These are phyloP conservation scores for Troides oblongomaculatus DNA, from an alignment of 2,888 invertebrate species.

Conservation along the genomic window DNA sequence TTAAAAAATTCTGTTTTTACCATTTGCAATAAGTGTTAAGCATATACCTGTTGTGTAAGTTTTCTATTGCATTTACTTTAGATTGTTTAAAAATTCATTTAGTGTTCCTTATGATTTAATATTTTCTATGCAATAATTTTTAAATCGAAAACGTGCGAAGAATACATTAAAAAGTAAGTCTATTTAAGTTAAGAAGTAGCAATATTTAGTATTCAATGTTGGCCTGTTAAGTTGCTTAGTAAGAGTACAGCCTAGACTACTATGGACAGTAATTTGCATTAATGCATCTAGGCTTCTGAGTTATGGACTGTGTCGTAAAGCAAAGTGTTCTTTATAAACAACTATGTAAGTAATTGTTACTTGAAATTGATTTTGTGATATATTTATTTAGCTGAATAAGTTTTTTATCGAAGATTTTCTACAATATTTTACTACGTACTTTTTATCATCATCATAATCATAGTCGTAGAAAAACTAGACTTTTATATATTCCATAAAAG, in stretches of 20 bases:
- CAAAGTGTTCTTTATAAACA: background rate
- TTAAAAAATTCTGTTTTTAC: no score
- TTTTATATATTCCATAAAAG: no score
- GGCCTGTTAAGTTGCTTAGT: background rate
- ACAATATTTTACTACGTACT: no score
- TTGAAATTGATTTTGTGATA: no score
- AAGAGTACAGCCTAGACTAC: background rate
- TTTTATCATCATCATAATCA: no score
- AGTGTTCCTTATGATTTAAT: background rate
- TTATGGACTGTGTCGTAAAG: background rate
- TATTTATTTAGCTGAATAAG: no score
- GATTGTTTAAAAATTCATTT: background rate
- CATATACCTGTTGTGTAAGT: background rate
- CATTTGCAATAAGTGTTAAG: no score
- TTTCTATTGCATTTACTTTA: background rate
- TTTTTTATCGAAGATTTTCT: no score
- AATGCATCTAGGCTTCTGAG: background rate
- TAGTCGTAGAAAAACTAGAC: no score
- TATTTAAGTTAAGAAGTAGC: slow-evolving; percentile 1
- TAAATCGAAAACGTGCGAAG: background rate
- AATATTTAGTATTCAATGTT: slow-evolving; percentile 8
- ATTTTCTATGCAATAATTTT: background rate
- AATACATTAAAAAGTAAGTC: background rate
- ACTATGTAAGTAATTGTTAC: background rate
- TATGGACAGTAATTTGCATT: background rate